Evolutionary conservation across 2,113 vertebrate species (phyloP).

Genomic region (Aramus guarauna): DNA sequence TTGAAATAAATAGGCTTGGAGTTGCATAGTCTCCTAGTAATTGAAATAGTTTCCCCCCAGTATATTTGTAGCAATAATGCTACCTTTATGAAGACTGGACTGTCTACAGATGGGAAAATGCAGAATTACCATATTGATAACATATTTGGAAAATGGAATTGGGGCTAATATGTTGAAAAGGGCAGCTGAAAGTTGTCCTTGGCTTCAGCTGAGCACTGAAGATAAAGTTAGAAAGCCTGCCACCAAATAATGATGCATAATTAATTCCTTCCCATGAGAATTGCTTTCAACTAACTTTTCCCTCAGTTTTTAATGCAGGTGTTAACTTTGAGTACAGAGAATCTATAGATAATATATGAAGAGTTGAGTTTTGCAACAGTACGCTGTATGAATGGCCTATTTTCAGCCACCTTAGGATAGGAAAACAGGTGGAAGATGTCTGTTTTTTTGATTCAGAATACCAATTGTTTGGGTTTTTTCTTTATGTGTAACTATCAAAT

Average conservation of each 20-base stretch:
- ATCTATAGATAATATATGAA: not conserved
- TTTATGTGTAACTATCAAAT: not conserved
- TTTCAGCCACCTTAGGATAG: not conserved
- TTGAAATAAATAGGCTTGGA: constrained; percentile 86
- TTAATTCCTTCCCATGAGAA: constrained; percentile 17
- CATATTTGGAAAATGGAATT: constrained; percentile 76
- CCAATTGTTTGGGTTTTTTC: not conserved
- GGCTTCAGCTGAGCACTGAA: constrained; percentile 52
- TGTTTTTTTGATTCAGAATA: not conserved
- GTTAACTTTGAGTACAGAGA: not conserved
- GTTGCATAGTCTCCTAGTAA: constrained; percentile 78
- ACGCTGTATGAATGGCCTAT: not conserved
- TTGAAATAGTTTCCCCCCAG: constrained; percentile 78
- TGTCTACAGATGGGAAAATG: constrained; percentile 71
- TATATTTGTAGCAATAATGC: constrained; percentile 79
- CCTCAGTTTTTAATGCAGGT: not conserved
- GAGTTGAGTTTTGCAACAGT: not conserved
- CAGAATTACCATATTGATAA: constrained; percentile 85
- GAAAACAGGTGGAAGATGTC: not conserved
- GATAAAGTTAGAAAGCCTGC: constrained; percentile 4
- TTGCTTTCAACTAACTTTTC: not conserved
- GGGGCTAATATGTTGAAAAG: constrained; percentile 74
- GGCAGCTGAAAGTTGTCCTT: constrained; percentile 72
- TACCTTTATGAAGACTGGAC: constrained; percentile 73
- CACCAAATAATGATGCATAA: constrained; percentile 34